Evolutionary conservation across 2,888 invertebrate genomes (phyloP).

Genomic region (Agonopterix subpropinquella): DNA sequence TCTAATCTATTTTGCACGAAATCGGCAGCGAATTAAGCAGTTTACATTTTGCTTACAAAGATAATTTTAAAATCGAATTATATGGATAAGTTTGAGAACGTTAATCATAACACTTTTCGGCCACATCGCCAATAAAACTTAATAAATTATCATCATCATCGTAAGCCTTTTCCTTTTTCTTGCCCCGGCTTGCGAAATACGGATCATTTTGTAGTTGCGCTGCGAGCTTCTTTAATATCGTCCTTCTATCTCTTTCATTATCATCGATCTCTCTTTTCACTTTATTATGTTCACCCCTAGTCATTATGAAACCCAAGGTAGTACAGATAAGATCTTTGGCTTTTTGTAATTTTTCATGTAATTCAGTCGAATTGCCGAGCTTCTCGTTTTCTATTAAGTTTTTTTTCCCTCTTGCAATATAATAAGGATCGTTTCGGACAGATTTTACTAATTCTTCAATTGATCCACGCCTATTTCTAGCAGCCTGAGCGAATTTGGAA

Average conservation of each 20-base stretch:
- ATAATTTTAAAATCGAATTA: no score
- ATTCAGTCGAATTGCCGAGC: constrained; percentile 22
- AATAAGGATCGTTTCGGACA: constrained; percentile 67
- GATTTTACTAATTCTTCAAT: constrained; percentile 64
- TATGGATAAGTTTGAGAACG: no score
- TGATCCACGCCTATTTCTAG: constrained; percentile 51
- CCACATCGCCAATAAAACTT: constrained; percentile 45
- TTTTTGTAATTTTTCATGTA: constrained; percentile 33
- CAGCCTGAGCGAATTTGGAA: constrained; percentile 33
- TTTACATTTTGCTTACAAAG: no score
- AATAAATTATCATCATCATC: constrained; percentile 28
- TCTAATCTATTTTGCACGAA: no score
- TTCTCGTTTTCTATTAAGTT: constrained; percentile 19
- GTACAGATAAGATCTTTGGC: constrained; percentile 55
- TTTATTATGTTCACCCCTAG: constrained; percentile 29
- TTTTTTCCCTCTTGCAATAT: constrained; percentile 73
- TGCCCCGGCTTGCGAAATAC: constrained; percentile 63
- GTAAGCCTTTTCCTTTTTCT: constrained; percentile 33
- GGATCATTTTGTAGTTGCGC: constrained; percentile 62
- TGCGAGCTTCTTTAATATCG: constrained; percentile 56
- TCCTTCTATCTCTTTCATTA: constrained; percentile 53
- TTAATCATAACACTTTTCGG: constrained; percentile 42
- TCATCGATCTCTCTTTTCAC: constrained; percentile 48
- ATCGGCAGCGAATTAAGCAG: no score
- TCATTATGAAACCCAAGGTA: constrained; percentile 38